phyloP scores from a whole-genome alignment of 2,797 vertebrate genomes.

The Rhynchonycteris naso region DNA sequence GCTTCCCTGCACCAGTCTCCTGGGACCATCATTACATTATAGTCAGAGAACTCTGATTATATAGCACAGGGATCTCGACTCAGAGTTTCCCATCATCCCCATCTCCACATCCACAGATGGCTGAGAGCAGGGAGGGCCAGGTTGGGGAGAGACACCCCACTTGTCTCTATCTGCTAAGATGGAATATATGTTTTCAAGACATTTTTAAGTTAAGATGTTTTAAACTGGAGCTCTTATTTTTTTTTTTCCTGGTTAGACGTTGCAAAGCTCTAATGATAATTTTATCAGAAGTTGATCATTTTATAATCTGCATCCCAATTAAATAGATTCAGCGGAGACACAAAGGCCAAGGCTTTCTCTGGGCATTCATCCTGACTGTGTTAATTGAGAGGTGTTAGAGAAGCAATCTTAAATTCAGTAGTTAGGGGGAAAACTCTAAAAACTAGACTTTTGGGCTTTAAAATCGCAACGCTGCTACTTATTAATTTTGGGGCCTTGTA shows the following conservation, averaged over 20 bases:
- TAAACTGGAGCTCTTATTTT: not conserved
- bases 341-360: not conserved
- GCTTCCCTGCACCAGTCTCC: slow-evolving; percentile 7
- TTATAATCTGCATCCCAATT: slow-evolving; percentile 52
- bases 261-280: slow-evolving; percentile 36
- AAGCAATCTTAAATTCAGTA: not conserved
- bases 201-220: slow-evolving; percentile 26
- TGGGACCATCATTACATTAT: slow-evolving; percentile 32
- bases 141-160: not conserved
- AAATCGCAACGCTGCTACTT: not conserved
- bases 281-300: slow-evolving; percentile 59
- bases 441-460: not conserved
- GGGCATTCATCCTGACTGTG: not conserved
- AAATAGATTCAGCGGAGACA: slow-evolving; percentile 34
- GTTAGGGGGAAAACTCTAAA: not conserved
- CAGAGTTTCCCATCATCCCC: slow-evolving; percentile 33
- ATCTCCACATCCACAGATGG: slow-evolving; percentile 1
- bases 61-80: not conserved
- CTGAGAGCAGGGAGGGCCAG: not conserved
- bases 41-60: slow-evolving; percentile 39
- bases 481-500: not conserved
- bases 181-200: slow-evolving; percentile 11
- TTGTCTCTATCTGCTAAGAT: not conserved
- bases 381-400: slow-evolving; percentile 17
- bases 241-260: not conserved